Conservation (phyloP, 1,140 invertebrate species). For the Himalopsyche phryganea region DNA sequence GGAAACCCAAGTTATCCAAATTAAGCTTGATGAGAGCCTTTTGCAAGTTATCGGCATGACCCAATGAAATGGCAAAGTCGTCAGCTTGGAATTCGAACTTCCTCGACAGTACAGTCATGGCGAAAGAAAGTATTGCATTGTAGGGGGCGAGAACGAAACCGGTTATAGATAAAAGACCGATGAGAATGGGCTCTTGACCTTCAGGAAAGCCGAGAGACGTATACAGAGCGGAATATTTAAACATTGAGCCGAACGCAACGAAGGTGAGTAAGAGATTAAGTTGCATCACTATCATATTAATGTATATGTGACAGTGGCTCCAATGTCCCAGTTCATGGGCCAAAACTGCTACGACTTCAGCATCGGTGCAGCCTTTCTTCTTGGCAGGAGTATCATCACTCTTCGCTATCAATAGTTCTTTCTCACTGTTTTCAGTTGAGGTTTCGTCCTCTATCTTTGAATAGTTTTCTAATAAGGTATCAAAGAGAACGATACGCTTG, state of each 20-base stretch:
- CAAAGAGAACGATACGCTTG: slow-evolving; percentile 98
- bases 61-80: slow-evolving; percentile 79
- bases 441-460: slow-evolving; percentile 42
- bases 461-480: slow-evolving; percentile 81
- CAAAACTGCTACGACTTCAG: slow-evolving; percentile 93
- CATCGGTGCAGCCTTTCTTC: slow-evolving; percentile 78
- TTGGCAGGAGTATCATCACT: slow-evolving; percentile 42
- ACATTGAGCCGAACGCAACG: slow-evolving; percentile 80
- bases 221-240: slow-evolving; percentile 77
- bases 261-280: slow-evolving; percentile 75
- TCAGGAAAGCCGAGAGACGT: slow-evolving; percentile 82
- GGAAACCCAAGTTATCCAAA: slow-evolving; percentile 92
- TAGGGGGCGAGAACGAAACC: slow-evolving; percentile 91
- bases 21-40: slow-evolving; percentile 88
- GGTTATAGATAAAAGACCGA: slow-evolving; percentile 89
- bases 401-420: slow-evolving; percentile 12
- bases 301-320: slow-evolving; percentile 88
- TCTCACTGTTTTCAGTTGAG: slow-evolving; percentile 40
- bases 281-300: slow-evolving; percentile 84
- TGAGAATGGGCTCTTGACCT: slow-evolving; percentile 77
- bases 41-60: slow-evolving; percentile 67
- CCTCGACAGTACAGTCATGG: slow-evolving; percentile 65
- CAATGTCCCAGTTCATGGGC: slow-evolving; percentile 98
- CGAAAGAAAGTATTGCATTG: slow-evolving; percentile 77
- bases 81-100: slow-evolving; percentile 98